phyloP scores from a whole-genome alignment of 1,140 invertebrate genomes.

The Heliconius hermathena region DNA sequence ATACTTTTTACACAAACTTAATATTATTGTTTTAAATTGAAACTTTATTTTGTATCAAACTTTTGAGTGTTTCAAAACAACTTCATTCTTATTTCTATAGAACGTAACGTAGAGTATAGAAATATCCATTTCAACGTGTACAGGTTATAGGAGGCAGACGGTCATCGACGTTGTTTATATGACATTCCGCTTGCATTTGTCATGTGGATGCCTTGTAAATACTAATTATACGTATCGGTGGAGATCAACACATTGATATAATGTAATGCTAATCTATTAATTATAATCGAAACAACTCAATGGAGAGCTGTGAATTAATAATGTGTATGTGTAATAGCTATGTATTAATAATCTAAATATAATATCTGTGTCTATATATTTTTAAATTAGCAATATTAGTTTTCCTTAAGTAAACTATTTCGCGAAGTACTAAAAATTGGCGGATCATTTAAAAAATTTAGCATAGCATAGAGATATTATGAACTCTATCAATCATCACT shows the following conservation, averaged over 20 bases:
- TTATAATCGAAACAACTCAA: neutral
- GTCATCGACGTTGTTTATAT: conserved; percentile 51
- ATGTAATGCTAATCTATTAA: neutral
- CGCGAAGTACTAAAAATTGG: too few species aligned
- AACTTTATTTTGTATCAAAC: neutral
- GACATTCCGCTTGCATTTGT: conserved; percentile 48
- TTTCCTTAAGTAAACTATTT: too few species aligned
- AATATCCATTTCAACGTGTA: neutral
- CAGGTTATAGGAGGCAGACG: conserved; percentile 32
- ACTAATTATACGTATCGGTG: conserved; percentile 3
- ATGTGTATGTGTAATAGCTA: too few species aligned
- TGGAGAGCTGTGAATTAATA: too few species aligned
- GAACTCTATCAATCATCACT: too few species aligned
- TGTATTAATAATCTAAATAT: too few species aligned
- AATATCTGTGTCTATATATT: too few species aligned
- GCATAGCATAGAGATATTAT: too few species aligned
- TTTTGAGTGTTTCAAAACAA: neutral
- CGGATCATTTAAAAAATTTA: too few species aligned
- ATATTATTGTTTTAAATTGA: neutral
- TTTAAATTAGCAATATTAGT: too few species aligned
- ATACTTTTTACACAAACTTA: neutral
- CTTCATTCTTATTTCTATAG: neutral
- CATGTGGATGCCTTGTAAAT: conserved; percentile 35
- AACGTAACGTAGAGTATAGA: neutral
- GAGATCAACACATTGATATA: neutral